Base-by-base conservation (phyloP, 2,113 vertebrate species). In the Aythya baeri region DNA sequence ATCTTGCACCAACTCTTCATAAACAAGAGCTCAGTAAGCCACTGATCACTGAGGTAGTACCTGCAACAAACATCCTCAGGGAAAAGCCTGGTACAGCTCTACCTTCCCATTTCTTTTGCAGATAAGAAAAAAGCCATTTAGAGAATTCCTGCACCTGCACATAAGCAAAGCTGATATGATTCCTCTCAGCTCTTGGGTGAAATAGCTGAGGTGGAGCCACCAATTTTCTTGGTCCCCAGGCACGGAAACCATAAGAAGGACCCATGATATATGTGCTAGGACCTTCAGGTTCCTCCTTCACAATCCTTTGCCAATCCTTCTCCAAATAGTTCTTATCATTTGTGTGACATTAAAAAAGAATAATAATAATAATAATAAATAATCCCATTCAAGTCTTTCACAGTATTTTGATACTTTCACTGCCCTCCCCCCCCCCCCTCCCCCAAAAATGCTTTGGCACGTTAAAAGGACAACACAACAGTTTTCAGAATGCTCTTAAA, bases 281-380 rank as follows among this genome's bases (percentile, higher is more conserved):
- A 11, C 16, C 46, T 79, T 61, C 38, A 55, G 62, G 6, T 80
- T 23, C 26, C 23, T 26, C 4, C 21, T 57, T 89, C 54, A 27
- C 3, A 49, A 49, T 49, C 46, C 46, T 49, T 49, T 2, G 0
- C 9, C 22, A 50, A 27, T 36, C 18, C 25, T 85, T 84, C 62
- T 68, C 23, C 4, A 77, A 71, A 61, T 0, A 6, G 0, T 22
- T 31, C 12, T 21, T 8, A 26, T 52, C 2, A 3, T 46, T 61
- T 46, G 20, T 10, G 3, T 49, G 46, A 49, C 10, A 49, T 22
- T 49, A 11, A 49, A 49, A 49, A 49, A 49, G 10, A 10, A 49
- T 20, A 9, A 49, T 10, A 49, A 49, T 21, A 49, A 49, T 49
- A 21, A 21, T 41, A 41, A 41, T 41, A 41, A 49, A 22, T 21